These are phyloP conservation scores for Scleropages formosus DNA, from an alignment of 2,797 vertebrate species.

Conservation along the genomic window DNA sequence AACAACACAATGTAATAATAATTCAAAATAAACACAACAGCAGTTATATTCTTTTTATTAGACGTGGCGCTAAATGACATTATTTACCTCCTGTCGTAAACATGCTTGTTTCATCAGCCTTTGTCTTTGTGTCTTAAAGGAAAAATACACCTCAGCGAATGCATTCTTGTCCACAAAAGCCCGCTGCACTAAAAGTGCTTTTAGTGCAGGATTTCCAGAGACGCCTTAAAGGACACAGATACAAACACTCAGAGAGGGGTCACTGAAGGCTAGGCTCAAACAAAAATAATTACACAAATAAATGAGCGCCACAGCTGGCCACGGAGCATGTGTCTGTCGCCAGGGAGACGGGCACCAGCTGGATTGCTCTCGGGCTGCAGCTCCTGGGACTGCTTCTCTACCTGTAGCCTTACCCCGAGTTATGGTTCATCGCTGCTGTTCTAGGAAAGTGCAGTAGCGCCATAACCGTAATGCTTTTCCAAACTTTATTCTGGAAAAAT, in stretches of 20 bases:
- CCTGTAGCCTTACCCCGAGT: background rate
- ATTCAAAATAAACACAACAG: background rate
- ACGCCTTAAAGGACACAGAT: background rate
- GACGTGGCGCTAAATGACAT: background rate
- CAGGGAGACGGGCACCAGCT: background rate
- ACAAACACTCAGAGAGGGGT: conserved; percentile 2
- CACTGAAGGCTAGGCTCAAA: conserved; percentile 24
- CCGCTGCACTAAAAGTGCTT: background rate
- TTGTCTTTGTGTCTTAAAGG: conserved; percentile 15
- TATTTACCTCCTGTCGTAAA: background rate
- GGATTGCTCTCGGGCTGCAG: background rate
- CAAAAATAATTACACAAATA: conserved; percentile 6
- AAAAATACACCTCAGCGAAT: background rate
- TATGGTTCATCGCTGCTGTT: background rate
- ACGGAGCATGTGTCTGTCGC: no score
- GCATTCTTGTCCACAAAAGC: conserved; percentile 20
- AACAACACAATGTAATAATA: background rate
- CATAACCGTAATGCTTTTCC: no score
- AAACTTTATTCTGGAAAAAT: no score
- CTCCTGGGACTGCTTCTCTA: background rate
- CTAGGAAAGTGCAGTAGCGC: no score
- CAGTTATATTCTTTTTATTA: background rate
- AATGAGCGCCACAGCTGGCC: background rate
- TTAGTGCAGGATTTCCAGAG: conserved; percentile 17
- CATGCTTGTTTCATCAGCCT: conserved; percentile 6